Percentiles rank a stretch among this genome's conserved stretches.
phyloP scores from a whole-genome alignment of 2,113 vertebrate genomes.

The Galeopterus variegatus region DNA sequence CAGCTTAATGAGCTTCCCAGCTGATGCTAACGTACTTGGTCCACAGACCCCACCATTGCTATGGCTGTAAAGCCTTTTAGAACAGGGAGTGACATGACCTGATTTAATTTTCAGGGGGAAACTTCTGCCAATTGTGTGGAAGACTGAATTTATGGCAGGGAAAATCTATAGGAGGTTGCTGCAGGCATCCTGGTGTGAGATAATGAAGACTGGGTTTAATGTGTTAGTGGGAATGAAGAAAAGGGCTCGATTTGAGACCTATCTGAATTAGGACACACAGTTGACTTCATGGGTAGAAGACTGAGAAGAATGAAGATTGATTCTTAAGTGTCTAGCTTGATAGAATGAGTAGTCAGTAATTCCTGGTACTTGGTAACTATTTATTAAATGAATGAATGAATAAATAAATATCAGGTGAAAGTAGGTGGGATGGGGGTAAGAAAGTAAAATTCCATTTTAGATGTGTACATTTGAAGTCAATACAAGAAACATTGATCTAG shows the following conservation, averaged over 20 bases:
- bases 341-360: not conserved
- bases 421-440: not conserved
- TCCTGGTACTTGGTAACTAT: not conserved
- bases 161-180: slow-evolving; percentile 11
- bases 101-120: slow-evolving; percentile 63
- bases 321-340: not conserved
- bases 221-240: not conserved
- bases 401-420: not conserved
- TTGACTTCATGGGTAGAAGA: not conserved
- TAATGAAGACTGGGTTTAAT: not conserved
- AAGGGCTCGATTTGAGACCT: not conserved
- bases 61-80: slow-evolving; percentile 30
- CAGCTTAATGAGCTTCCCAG: slow-evolving; percentile 65
- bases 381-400: slow-evolving; percentile 1
- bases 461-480: not conserved
- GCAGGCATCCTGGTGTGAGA: not conserved
- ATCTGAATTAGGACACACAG: not conserved
- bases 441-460: slow-evolving; percentile 34
- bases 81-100: slow-evolving; percentile 36
- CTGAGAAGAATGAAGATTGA: not conserved
- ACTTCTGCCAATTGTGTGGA: slow-evolving; percentile 42
- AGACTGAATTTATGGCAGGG: slow-evolving; percentile 22
- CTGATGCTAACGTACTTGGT: slow-evolving; percentile 25
- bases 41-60: not conserved
- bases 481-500: not conserved